Conservation (phyloP, 2,888 invertebrate genomes). For the Aethes cnicana region DNA sequence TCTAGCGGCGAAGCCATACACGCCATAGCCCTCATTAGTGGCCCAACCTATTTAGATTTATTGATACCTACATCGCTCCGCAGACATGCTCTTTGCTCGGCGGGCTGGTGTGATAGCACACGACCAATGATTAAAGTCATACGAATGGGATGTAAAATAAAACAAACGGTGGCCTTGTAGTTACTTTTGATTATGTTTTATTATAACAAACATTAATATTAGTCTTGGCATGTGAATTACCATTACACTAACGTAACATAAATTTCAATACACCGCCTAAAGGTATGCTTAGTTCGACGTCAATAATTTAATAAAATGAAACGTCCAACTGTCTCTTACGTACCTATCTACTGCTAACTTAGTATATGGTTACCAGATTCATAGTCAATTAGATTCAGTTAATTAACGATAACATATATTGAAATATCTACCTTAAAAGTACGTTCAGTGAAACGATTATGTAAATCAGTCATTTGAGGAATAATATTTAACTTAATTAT, state of each 20-base stretch:
- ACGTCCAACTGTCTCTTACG: conserved; percentile 31
- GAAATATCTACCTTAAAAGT: conserved; percentile 48
- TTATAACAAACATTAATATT: conserved; percentile 59
- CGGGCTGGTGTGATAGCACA: too few species aligned
- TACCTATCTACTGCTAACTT: conserved; percentile 19
- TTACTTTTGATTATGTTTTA: conserved; percentile 47
- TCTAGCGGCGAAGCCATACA: too few species aligned
- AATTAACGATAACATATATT: conserved; percentile 42
- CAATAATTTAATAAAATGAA: conserved; percentile 15
- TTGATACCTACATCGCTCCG: too few species aligned
- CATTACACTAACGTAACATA: conserved; percentile 39
- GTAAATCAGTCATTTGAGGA: conserved; percentile 73
- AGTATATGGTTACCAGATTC: conserved; percentile 8
- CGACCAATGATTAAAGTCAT: too few species aligned
- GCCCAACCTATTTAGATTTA: too few species aligned
- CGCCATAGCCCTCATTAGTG: too few species aligned
- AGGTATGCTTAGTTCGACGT: conserved; percentile 34
- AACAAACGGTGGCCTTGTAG: conserved; percentile 19
- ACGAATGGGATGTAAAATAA: background rate
- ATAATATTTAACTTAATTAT: conserved; percentile 53
- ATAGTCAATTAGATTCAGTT: conserved; percentile 38
- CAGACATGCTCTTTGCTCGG: too few species aligned
- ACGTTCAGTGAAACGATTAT: conserved; percentile 61
- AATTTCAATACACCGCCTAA: conserved; percentile 34
- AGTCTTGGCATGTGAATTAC: conserved; percentile 43